A percentile compares a stretch with the other conserved stretches of the same genome.
Evolutionary conservation across 2,888 invertebrate genomes (phyloP).

Genomic region (Drosophila mercatorum): DNA sequence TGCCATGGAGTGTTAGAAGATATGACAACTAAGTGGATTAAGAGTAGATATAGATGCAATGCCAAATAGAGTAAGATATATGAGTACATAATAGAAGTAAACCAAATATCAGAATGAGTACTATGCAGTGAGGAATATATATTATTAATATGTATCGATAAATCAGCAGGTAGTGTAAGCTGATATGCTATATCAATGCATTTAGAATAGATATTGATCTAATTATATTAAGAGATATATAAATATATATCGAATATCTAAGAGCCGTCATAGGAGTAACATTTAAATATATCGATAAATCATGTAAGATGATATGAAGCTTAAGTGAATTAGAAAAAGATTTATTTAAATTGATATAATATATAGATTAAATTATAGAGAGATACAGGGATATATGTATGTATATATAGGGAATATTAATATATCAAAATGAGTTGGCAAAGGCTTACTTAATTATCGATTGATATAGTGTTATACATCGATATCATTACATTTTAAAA

Average conservation of each 20-base stretch:
- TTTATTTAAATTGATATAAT: background rate
- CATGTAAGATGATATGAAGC: background rate
- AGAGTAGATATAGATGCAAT: background rate
- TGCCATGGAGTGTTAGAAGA: background rate
- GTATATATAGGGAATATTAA: background rate
- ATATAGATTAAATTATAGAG: background rate
- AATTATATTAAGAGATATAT: background rate
- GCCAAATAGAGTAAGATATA: background rate
- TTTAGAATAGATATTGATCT: background rate
- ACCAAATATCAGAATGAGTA: background rate
- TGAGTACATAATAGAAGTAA: too few species aligned
- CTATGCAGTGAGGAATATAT: too few species aligned
- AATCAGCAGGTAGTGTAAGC: background rate
- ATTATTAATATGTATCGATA: background rate
- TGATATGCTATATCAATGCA: background rate
- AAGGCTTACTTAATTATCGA: background rate
- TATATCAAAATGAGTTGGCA: background rate
- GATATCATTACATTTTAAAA: background rate
- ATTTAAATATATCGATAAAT: background rate
- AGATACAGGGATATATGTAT: background rate
- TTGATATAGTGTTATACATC: background rate
- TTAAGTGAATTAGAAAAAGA: background rate
- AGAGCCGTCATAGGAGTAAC: background rate
- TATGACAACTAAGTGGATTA: background rate
- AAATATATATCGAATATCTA: background rate